A percentile compares a stretch with the other conserved stretches of the same genome.
Conservation (phyloP, 2,888 invertebrate genomes). For the Nemurella pictetii region DNA sequence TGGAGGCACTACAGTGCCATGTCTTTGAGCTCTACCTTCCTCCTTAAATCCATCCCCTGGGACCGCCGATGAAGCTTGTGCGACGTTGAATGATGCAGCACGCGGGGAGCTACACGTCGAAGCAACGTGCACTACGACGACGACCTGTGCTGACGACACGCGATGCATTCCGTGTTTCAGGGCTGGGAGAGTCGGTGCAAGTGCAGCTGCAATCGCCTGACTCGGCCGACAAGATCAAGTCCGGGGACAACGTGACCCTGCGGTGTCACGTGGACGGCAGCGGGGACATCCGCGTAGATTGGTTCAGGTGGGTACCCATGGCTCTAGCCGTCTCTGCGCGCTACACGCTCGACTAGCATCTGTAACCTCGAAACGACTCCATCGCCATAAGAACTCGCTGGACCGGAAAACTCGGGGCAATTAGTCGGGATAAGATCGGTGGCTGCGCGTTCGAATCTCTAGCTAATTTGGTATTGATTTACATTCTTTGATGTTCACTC, state of each 20-base stretch:
- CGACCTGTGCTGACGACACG: too few relatives aligned
- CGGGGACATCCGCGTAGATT: constrained; percentile 66
- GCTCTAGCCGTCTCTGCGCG: neutral
- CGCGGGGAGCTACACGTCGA: neutral
- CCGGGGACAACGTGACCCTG: constrained; percentile 60
- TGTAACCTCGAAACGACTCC: too few relatives aligned
- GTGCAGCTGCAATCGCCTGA: constrained; percentile 63
- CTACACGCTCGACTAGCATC: too few relatives aligned
- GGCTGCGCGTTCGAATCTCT: neutral
- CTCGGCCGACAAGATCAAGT: constrained; percentile 55
- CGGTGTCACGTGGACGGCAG: constrained; percentile 68
- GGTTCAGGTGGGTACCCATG: constrained; percentile 66
- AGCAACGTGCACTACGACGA: too few relatives aligned
- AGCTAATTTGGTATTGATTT: neutral
- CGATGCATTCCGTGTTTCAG: constrained; percentile 56
- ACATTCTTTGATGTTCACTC: neutral
- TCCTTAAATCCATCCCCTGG: neutral
- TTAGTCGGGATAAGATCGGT: neutral
- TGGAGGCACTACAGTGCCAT: too few relatives aligned
- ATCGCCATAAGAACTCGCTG: neutral
- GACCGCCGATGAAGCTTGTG: neutral
- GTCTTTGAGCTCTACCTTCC: neutral
- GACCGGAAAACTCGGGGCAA: neutral
- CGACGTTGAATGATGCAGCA: neutral
- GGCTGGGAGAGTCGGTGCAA: constrained; percentile 61